Percentiles rank a stretch among this genome's conserved stretches.
Evolutionary conservation across 2,888 invertebrate genomes (phyloP).

Genomic region (Tetheella fluctuosa): DNA sequence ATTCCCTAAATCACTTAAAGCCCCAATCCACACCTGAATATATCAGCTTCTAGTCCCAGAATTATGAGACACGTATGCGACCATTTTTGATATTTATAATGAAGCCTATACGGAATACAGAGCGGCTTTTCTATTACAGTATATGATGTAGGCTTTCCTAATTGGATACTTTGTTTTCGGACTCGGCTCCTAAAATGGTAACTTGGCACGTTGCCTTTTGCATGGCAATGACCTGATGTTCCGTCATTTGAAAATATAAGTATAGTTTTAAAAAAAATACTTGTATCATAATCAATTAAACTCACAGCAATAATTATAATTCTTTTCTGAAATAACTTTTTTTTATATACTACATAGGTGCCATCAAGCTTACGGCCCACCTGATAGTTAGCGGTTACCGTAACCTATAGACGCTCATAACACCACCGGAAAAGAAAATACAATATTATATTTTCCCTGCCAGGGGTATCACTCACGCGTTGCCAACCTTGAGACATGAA

Average conservation of each 20-base stretch:
- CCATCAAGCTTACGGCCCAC: too few relatives aligned
- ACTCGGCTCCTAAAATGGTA: not conserved
- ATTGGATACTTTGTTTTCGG: conserved; percentile 9
- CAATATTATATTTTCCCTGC: too few relatives aligned
- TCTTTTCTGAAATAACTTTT: too few relatives aligned
- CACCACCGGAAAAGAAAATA: too few relatives aligned
- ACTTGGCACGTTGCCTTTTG: not conserved
- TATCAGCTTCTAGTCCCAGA: not conserved
- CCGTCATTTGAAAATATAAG: not conserved
- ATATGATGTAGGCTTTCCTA: conserved; percentile 10
- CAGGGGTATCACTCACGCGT: too few relatives aligned
- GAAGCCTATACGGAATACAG: conserved; percentile 21
- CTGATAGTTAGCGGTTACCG: too few relatives aligned
- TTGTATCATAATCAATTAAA: too few relatives aligned
- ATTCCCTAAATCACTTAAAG: not conserved
- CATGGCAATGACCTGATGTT: not conserved
- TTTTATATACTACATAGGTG: too few relatives aligned
- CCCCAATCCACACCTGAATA: not conserved
- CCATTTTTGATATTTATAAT: conserved; percentile 22
- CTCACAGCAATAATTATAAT: too few relatives aligned
- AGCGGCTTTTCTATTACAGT: conserved; percentile 16
- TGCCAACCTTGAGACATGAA: too few relatives aligned
- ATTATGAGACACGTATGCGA: conserved; percentile 23
- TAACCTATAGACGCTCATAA: too few relatives aligned
- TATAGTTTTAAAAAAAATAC: too few relatives aligned